Percentiles rank a stretch among this genome's conserved stretches.
These are phyloP conservation scores for Mythimna pallens DNA, from an alignment of 2,888 invertebrate species.

Conservation along the genomic window DNA sequence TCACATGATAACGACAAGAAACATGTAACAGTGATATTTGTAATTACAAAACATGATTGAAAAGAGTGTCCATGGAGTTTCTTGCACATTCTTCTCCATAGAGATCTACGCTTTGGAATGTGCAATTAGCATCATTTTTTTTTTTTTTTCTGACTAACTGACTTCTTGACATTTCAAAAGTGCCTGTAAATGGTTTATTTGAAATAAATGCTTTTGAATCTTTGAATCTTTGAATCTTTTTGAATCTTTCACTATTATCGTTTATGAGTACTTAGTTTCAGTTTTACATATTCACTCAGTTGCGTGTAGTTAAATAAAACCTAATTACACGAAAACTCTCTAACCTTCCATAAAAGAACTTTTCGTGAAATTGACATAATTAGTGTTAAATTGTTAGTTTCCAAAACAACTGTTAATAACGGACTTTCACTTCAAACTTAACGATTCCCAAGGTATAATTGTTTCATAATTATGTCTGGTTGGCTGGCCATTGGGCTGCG, in stretches of 20 bases:
- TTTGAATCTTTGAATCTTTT: no score
- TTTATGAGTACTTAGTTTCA: neutral
- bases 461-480: constrained; percentile 50
- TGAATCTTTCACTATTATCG: neutral
- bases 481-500: constrained; percentile 35
- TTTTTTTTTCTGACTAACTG: no score
- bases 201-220: no score
- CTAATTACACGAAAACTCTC: constrained; percentile 23
- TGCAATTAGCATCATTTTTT: no score
- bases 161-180: no score
- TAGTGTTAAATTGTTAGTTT: constrained; percentile 44
- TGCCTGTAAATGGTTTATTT: no score
- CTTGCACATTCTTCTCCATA: no score
- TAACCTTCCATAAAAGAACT: constrained; percentile 23
- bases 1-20: no score
- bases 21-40: no score
- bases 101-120: no score
- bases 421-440: constrained; percentile 34
- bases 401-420: constrained; percentile 37
- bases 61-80: no score
- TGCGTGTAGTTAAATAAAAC: constrained; percentile 7
- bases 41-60: no score
- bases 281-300: neutral
- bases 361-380: constrained; percentile 37
- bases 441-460: constrained; percentile 41